phyloP scores from a whole-genome alignment of 2,888 invertebrate species.

The Acronicta leporina region DNA sequence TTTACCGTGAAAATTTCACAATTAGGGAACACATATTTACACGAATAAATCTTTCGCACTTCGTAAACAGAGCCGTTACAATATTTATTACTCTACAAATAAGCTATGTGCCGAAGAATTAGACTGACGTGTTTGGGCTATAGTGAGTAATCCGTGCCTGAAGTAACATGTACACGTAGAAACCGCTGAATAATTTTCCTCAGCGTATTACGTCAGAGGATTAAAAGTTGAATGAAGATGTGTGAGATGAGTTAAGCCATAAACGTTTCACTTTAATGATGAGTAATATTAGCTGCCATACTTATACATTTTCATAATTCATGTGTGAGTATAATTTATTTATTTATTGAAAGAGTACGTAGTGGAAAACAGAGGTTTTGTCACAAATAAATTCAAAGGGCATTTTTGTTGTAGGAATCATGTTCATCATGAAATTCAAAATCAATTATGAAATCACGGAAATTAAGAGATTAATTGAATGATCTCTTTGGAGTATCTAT shows the following conservation, averaged over 20 bases:
- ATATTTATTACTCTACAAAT: slow-evolving; percentile 42
- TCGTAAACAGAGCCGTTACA: slow-evolving; percentile 38
- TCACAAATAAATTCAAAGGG: too few relatives aligned
- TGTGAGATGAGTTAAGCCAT: slow-evolving; percentile 17
- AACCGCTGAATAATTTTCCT: slow-evolving; percentile 38
- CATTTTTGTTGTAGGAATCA: too few relatives aligned
- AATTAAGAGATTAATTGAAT: too few relatives aligned
- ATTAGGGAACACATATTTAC: slow-evolving; percentile 28
- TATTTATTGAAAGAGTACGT: slow-evolving; percentile 1
- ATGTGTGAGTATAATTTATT: slow-evolving; percentile 20
- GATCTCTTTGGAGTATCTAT: too few relatives aligned
- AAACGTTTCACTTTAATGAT: slow-evolving; percentile 20
- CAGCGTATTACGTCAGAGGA: slow-evolving; percentile 21
- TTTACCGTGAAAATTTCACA: slow-evolving; percentile 15
- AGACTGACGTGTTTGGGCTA: slow-evolving; percentile 35
- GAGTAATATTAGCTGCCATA: slow-evolving; percentile 19
- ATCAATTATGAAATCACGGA: too few relatives aligned
- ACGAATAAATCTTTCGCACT: slow-evolving; percentile 28
- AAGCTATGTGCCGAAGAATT: slow-evolving; percentile 35
- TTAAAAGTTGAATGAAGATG: slow-evolving; percentile 14
- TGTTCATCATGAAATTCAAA: too few relatives aligned
- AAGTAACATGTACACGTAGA: slow-evolving; percentile 26
- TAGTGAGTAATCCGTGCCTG: slow-evolving; percentile 53
- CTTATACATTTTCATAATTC: slow-evolving; percentile 32
- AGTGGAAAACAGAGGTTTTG: background rate